These are phyloP conservation scores for Antrozous pallidus DNA, from an alignment of 2,797 vertebrate genomes.

Conservation along the genomic window DNA sequence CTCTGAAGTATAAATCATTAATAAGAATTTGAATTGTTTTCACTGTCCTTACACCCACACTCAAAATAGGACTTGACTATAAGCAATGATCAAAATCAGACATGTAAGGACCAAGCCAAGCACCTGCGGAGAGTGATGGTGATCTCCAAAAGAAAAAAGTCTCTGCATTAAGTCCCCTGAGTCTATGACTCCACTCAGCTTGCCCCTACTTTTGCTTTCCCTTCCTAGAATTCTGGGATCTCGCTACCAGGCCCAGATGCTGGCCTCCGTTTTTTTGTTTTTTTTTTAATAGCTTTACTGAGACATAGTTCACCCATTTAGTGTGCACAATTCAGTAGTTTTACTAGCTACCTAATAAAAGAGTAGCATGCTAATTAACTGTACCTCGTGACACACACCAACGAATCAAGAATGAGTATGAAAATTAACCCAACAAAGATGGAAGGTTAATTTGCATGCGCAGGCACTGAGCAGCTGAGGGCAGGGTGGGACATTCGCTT, in stretches of 20 bases:
- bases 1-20: background rate
- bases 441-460: too few relatives aligned
- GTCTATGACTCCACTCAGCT: background rate
- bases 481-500: too few relatives aligned
- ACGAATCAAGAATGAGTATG: too few relatives aligned
- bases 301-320: background rate
- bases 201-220: background rate
- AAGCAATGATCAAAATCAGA: background rate
- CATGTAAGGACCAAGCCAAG: background rate
- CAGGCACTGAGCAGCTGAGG: too few relatives aligned
- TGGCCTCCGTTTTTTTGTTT: background rate
- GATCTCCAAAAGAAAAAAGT: background rate
- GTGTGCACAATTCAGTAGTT: background rate
- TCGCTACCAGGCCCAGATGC: background rate
- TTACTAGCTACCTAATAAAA: background rate
- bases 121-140: background rate
- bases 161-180: background rate
- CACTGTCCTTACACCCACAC: background rate
- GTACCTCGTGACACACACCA: too few relatives aligned
- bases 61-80: background rate
- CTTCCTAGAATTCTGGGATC: background rate
- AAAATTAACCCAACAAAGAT: too few relatives aligned
- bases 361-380: too few relatives aligned
- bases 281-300: background rate
- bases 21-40: background rate